Evolutionary conservation across 2,888 invertebrate species (phyloP).

Genomic region (Drosophila lacicola): DNA sequence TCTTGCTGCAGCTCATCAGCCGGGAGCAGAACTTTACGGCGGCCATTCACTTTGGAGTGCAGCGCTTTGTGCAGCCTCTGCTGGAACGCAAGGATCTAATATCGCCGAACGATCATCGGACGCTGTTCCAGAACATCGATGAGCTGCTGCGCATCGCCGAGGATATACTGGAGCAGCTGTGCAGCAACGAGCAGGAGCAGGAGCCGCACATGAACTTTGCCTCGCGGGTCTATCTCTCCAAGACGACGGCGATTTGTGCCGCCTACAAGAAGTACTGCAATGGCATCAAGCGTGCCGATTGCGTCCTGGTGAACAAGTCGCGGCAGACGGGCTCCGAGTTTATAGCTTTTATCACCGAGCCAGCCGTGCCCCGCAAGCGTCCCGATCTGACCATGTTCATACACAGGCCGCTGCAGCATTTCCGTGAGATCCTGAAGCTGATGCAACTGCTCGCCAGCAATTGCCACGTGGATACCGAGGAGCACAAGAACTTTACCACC

Average conservation of each 20-base stretch:
- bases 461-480: constrained; percentile 85
- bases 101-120: constrained; percentile 90
- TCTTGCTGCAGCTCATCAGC: constrained; percentile 90
- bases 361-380: constrained; percentile 91
- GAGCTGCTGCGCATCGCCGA: constrained; percentile 91
- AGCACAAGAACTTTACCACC: constrained; percentile 84
- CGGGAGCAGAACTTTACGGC: constrained; percentile 93
- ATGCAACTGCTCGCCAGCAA: constrained; percentile 86
- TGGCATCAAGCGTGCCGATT: constrained; percentile 93
- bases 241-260: constrained; percentile 90
- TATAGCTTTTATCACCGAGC: constrained; percentile 91
- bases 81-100: constrained; percentile 91
- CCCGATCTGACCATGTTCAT: constrained; percentile 94
- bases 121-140: constrained; percentile 94
- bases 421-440: constrained; percentile 88
- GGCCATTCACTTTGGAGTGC: constrained; percentile 91
- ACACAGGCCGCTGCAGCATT: constrained; percentile 94
- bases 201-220: constrained; percentile 89
- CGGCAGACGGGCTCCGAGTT: constrained; percentile 92
- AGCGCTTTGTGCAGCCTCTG: constrained; percentile 91
- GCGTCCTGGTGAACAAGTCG: constrained; percentile 91
- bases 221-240: constrained; percentile 90
- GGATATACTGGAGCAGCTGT: constrained; percentile 91
- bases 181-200: constrained; percentile 88
- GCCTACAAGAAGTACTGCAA: constrained; percentile 93